A percentile compares a stretch with the other conserved stretches of the same genome.
These are phyloP conservation scores for Microtus montanus DNA, from an alignment of 2,113 vertebrate genomes.

Conservation along the genomic window DNA sequence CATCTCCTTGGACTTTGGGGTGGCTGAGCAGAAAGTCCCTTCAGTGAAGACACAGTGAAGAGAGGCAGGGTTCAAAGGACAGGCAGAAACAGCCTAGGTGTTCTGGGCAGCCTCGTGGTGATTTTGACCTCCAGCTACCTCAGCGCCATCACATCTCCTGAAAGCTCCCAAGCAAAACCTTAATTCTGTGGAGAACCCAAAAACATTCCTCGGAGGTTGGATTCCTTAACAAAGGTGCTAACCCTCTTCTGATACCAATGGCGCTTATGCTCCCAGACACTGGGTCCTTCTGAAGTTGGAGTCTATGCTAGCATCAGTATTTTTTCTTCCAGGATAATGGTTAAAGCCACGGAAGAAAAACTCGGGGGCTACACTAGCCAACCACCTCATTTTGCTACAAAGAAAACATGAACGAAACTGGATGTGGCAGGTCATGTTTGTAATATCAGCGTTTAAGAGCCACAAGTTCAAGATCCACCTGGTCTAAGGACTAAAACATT, in stretches of 20 bases:
- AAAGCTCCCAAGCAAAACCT: background rate
- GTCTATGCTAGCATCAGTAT: background rate
- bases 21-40: background rate
- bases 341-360: background rate
- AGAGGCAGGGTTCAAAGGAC: background rate
- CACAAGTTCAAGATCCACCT: background rate
- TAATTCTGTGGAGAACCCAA: accelerated
- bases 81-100: background rate
- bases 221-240: background rate
- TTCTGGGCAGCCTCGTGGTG: background rate
- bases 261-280: too few relatives aligned
- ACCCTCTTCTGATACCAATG: background rate
- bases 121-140: background rate
- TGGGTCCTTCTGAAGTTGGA: background rate
- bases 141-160: background rate
- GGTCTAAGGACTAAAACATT: background rate
- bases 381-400: background rate
- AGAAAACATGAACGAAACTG: background rate
- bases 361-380: background rate
- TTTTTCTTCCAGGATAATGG: background rate
- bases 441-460: background rate
- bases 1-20: background rate
- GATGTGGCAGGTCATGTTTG: background rate
- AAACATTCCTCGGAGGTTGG: background rate
- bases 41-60: background rate